Conservation (phyloP, 2,888 invertebrate genomes). For the Pseudococcus jackbeardsleyi region DNA sequence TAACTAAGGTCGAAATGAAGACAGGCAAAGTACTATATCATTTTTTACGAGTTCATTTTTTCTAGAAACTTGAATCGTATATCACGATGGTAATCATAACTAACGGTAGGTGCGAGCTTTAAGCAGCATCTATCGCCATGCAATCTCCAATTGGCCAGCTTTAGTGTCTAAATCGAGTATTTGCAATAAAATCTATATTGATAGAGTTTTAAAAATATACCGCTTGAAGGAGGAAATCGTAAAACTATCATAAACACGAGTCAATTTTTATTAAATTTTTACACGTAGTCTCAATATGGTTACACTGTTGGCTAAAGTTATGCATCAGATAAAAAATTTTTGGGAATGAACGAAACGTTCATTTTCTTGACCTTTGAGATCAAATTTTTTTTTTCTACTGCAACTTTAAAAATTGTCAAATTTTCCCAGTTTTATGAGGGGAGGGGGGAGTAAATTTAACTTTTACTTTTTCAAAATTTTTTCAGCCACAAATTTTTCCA, state of each 20-base stretch:
- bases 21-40: background rate
- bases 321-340: too few species aligned
- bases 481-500: too few species aligned
- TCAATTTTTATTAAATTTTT: conserved; percentile 18
- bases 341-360: too few species aligned
- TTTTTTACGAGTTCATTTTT: conserved; percentile 18
- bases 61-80: conserved; percentile 23
- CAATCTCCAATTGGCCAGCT: background rate
- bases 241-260: conserved; percentile 20
- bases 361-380: too few species aligned
- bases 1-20: conserved; percentile 13
- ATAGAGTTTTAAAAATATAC: conserved; percentile 22
- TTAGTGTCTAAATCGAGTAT: background rate
- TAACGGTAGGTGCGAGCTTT: conserved; percentile 2
- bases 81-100: background rate
- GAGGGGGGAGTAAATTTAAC: too few species aligned
- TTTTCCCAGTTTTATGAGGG: too few species aligned
- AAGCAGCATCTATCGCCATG: background rate
- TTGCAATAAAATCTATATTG: conserved; percentile 28
- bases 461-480: too few species aligned
- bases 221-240: background rate
- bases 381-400: too few species aligned
- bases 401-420: too few species aligned
- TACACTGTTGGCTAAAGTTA: too few species aligned
- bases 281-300: background rate